A percentile compares a stretch with the other conserved stretches of the same genome.
phyloP scores from a whole-genome alignment of 1,140 invertebrate species.

The Bradysia coprophila region DNA sequence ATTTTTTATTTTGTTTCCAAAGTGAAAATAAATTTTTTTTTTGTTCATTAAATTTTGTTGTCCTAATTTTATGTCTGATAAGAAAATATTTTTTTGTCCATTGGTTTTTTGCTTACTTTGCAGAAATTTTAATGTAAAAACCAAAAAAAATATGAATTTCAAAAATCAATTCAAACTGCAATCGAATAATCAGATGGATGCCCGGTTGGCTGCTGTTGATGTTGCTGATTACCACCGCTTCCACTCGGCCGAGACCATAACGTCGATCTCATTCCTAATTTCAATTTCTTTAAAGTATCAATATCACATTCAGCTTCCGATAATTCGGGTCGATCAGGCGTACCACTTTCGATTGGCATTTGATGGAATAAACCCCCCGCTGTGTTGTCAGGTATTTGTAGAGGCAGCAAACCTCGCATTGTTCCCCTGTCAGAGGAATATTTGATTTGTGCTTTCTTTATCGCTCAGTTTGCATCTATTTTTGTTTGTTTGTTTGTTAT shows the following conservation, averaged over 20 bases:
- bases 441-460: background rate
- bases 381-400: slow-evolving; percentile 21
- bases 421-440: slow-evolving; percentile 30
- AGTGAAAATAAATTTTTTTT: too few relatives aligned
- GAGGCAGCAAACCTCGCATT: slow-evolving; percentile 35
- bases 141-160: too few relatives aligned
- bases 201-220: slow-evolving; percentile 22
- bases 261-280: slow-evolving; percentile 46
- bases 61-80: too few relatives aligned
- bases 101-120: too few relatives aligned
- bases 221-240: slow-evolving; percentile 28
- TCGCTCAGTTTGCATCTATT: background rate
- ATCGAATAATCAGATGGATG: slow-evolving; percentile 40
- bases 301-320: slow-evolving; percentile 55
- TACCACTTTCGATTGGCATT: slow-evolving; percentile 14
- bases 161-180: slow-evolving; percentile 26
- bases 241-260: slow-evolving; percentile 43
- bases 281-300: slow-evolving; percentile 55
- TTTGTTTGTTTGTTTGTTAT: slow-evolving; percentile 9
- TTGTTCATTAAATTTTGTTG: too few relatives aligned
- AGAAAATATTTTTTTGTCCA: too few relatives aligned
- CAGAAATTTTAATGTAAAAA: too few relatives aligned
- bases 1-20: too few relatives aligned
- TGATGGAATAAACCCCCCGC: slow-evolving; percentile 13
- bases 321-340: slow-evolving; percentile 31